Evolutionary conservation across 2,797 vertebrate species (phyloP).

Genomic region (Sciaenops ocellatus): DNA sequence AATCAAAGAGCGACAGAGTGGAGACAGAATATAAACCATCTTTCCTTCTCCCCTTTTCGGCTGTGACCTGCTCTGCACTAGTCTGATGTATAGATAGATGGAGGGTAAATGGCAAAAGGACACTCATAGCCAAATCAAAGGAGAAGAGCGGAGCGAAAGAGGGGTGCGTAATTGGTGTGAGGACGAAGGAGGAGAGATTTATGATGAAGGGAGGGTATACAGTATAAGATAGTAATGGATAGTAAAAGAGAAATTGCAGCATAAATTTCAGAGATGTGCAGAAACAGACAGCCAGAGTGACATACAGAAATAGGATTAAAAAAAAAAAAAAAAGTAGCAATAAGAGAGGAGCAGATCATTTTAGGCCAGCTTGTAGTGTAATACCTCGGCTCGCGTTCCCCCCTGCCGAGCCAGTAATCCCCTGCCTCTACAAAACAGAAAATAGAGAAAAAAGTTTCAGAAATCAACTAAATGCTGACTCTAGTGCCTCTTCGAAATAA

Average conservation of each 20-base stretch:
- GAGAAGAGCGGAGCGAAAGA: neutral
- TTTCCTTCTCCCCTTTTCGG: neutral
- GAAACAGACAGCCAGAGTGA: conserved; percentile 51
- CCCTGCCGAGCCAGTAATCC: conserved; percentile 73
- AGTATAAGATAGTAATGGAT: conserved; percentile 57
- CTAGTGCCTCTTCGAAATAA: conserved; percentile 57
- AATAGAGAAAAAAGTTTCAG: conserved; percentile 66
- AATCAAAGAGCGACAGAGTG: conserved; percentile 50
- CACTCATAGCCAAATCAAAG: conserved; percentile 18
- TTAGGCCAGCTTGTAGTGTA: conserved; percentile 65
- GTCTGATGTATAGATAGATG: neutral
- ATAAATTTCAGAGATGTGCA: conserved; percentile 56
- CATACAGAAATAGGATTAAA: conserved; percentile 46
- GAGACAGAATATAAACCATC: conserved; percentile 28
- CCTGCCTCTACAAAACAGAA: conserved; percentile 65
- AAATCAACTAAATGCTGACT: conserved; percentile 74
- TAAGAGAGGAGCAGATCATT: conserved; percentile 65
- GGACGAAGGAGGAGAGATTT: conserved; percentile 48
- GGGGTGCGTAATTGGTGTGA: conserved; percentile 10
- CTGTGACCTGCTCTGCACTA: neutral
- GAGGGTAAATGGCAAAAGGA: conserved; percentile 22
- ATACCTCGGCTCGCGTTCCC: conserved; percentile 53
- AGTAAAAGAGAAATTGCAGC: conserved; percentile 60
- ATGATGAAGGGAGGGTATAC: conserved; percentile 46
- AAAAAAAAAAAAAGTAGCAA: conserved; percentile 26